Base-by-base conservation (phyloP, 2,888 invertebrate species). In the Drosophila multiciliata region DNA sequence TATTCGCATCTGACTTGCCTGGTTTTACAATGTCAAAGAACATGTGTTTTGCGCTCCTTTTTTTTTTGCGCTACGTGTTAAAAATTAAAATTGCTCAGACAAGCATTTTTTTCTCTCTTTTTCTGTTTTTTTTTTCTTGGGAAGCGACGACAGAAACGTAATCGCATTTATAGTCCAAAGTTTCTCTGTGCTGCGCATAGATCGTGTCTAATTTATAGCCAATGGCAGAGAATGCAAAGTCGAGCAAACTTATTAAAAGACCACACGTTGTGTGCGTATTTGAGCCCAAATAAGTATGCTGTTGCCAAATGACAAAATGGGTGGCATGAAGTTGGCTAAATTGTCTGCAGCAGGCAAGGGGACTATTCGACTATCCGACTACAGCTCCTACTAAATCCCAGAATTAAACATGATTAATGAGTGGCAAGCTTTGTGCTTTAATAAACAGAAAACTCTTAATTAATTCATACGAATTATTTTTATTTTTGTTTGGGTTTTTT, bases 61-160 rank as follows among this genome's bases (percentile, higher is more conserved):
- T n/a, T n/a, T 48, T 17, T 23, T 23, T 23, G 32, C 20, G 66
- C 60, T 79, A 87, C 86, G 89, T 87, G 86, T 88, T 87, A 88
- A 82, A 86, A 87, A 87, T 86, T 83, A 86, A 86, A 82, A 88
- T 69, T 65, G 65, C 60, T 12, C 57, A 1, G 40, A n/a, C 38
- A 20, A 26, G 8, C 15, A 23, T 45, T 45, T 23, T 20, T 42
- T 23, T 15, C 3, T 15, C 20, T 15, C 5, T 17, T 38, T 7
- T 17, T 17, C 7, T 15, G 0, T 0, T 0, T 1, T 7, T 23
- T 23, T 23, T 15, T 45, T 23, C 7, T 45, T 45, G 8, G 23
- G 3, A 20, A 20, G 20, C 20, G 12, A 12, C 6, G n/a, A 42
- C 52, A 23, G 26, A 36, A 61, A 49, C 49, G n/a, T 38, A 50